Evolutionary conservation across 2,888 invertebrate genomes (phyloP), one percentile per base, ranked within the genome.

Genomic region (Drosophila pullipes): DNA sequence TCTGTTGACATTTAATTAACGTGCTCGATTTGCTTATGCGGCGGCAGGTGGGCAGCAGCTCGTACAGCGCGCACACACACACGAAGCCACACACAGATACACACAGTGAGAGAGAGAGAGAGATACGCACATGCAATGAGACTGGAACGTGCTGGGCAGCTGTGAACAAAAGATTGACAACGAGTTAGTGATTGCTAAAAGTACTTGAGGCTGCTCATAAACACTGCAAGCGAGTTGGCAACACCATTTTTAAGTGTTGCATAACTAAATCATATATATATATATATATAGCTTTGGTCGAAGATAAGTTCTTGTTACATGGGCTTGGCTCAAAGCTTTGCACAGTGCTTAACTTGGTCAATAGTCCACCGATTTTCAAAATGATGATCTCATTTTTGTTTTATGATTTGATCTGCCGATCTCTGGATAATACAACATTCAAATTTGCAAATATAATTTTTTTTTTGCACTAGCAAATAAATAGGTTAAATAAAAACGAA

Each of bases 1-100:
- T 76, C 79, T 87, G 89, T 89, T 89, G 87, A 87, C 87, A 87
- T 87, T 87, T 87, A 87, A 87, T 87, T 89, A 89, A 82, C 78
- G 78, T 87, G 73, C 80, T 76, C 75, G 80, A 83, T 85, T 86
- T 83, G 83, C 83, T 75, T 77, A 74, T 82, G 82, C 74, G 77
- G 79, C 81, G 78, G 76, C 85, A 88, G 88, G 85, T 87, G 84
- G 72, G 79, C 68, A 81, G 57, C 28, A 25, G 74, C 57, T 16
- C 55, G 47, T 30, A 67, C 63, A 39, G 52, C 55, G 54, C 62
- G 13, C 50, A 44, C 41, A 69, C 39, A 58, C 59, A 61, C 49
- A 59, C 18, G 41, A 6, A 71, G 28, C 52, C 31, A 52, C 30
- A 35, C 62, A 59, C 22, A 47, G 22, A 4, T 30, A 59, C 63